Percentiles rank a stretch among this genome's conserved stretches.
Conservation (phyloP, 2,888 invertebrate species). For the Stratiomys singularior region DNA sequence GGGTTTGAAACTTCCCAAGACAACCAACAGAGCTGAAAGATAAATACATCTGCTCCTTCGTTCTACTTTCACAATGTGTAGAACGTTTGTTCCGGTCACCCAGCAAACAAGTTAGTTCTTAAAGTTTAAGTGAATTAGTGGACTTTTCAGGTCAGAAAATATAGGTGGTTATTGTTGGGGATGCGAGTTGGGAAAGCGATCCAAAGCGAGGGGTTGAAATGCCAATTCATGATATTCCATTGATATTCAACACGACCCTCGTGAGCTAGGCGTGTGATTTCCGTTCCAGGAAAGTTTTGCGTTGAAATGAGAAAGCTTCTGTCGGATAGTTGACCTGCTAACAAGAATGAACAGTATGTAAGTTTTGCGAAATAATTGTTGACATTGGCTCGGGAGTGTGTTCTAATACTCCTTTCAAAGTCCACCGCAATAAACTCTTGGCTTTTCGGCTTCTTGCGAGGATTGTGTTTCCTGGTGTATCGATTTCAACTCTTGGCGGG, state of each 20-base stretch:
- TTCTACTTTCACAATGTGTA: constrained; percentile 1
- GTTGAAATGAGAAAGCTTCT: neutral
- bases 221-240: neutral
- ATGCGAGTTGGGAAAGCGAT: neutral
- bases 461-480: too few species aligned
- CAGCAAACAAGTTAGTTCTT: constrained; percentile 21
- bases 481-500: too few species aligned
- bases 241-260: constrained; percentile 15
- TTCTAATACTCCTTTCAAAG: too few species aligned
- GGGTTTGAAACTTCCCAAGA: neutral
- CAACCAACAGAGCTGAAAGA: neutral
- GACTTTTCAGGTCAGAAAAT: constrained; percentile 7
- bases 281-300: neutral
- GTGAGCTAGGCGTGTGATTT: neutral
- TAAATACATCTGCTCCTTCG: constrained; percentile 8
- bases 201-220: neutral
- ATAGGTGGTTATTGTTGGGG: neutral
- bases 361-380: too few species aligned
- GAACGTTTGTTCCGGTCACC: constrained; percentile 1
- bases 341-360: too few species aligned
- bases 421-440: too few species aligned
- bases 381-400: too few species aligned
- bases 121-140: constrained; percentile 37
- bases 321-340: too few species aligned
- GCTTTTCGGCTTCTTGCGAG: too few species aligned